A percentile compares a stretch with the other conserved stretches of the same genome.
These are phyloP conservation scores for Meloidogyne exigua DNA, from an alignment of 1,140 invertebrate species.

Conservation along the genomic window DNA sequence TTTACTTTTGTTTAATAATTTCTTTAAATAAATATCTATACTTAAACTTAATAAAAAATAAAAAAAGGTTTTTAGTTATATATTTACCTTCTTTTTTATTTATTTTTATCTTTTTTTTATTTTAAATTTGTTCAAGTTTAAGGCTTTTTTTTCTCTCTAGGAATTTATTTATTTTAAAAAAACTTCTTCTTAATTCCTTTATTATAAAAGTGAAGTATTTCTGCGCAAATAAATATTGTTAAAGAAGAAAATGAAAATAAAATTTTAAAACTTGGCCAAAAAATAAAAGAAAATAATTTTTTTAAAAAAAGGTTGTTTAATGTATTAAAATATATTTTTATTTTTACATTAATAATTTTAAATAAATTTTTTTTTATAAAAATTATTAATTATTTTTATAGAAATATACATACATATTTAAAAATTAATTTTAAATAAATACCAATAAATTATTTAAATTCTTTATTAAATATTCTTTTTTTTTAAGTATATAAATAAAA, in stretches of 20 bases:
- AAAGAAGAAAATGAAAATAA: neutral
- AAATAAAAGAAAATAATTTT: neutral
- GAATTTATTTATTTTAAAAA: neutral
- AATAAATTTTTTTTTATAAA: too few species aligned
- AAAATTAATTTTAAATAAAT: too few species aligned
- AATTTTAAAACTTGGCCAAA: neutral
- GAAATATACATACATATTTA: too few species aligned
- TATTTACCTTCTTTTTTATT: neutral
- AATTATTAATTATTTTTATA: too few species aligned
- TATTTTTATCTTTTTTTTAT: neutral
- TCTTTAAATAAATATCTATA: neutral
- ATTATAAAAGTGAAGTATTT: slow-evolving; percentile 5
- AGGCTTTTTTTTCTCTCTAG: neutral
- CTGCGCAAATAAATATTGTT: neutral
- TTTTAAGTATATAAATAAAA: too few species aligned
- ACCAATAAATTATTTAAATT: too few species aligned
- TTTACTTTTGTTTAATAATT: neutral
- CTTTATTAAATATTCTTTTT: too few species aligned
- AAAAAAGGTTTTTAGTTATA: neutral
- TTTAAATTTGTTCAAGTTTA: neutral
- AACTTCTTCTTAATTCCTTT: neutral
- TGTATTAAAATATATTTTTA: too few species aligned
- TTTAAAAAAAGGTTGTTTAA: neutral
- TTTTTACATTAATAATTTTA: too few species aligned
- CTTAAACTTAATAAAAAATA: neutral